Evolutionary conservation across 2,888 invertebrate species (phyloP).

Genomic region (Drosophila rubida): DNA sequence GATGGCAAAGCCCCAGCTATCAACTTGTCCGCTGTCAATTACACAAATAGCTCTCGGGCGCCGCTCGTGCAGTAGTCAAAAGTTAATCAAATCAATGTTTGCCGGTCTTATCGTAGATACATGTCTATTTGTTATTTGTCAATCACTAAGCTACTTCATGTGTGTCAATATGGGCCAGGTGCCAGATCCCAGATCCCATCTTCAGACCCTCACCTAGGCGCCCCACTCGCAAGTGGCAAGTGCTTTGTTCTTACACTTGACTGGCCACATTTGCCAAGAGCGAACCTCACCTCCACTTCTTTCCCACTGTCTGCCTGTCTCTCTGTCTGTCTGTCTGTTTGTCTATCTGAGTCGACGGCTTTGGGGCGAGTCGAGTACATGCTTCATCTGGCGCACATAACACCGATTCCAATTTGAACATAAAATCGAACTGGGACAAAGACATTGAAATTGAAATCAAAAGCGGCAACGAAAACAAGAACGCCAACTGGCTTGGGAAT

Average conservation of each 20-base stretch:
- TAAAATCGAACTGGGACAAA: constrained; percentile 69
- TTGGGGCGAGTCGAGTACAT: constrained; percentile 32
- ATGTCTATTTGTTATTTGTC: constrained; percentile 76
- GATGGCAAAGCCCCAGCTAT: background rate
- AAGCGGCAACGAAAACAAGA: constrained; percentile 31
- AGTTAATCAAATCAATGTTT: constrained; percentile 76
- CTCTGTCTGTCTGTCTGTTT: constrained; percentile 26
- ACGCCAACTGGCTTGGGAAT: constrained; percentile 4
- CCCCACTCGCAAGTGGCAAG: background rate
- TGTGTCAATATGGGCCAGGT: constrained; percentile 45
- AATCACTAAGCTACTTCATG: constrained; percentile 74
- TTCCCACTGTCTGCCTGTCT: constrained; percentile 9
- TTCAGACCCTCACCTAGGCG: constrained; percentile 10
- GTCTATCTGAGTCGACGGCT: constrained; percentile 17
- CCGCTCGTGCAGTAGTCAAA: constrained; percentile 54
- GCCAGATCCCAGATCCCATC: constrained; percentile 4
- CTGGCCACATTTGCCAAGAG: constrained; percentile 57
- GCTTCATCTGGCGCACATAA: constrained; percentile 68
- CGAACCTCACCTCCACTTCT: background rate
- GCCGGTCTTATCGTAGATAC: constrained; percentile 64
- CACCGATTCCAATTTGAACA: constrained; percentile 74
- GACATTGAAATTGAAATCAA: constrained; percentile 65
- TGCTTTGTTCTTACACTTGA: constrained; percentile 72
- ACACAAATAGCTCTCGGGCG: constrained; percentile 39
- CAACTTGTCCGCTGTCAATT: constrained; percentile 36